phyloP scores from a whole-genome alignment of 2,888 invertebrate species.

The Barypeithes pellucidus region DNA sequence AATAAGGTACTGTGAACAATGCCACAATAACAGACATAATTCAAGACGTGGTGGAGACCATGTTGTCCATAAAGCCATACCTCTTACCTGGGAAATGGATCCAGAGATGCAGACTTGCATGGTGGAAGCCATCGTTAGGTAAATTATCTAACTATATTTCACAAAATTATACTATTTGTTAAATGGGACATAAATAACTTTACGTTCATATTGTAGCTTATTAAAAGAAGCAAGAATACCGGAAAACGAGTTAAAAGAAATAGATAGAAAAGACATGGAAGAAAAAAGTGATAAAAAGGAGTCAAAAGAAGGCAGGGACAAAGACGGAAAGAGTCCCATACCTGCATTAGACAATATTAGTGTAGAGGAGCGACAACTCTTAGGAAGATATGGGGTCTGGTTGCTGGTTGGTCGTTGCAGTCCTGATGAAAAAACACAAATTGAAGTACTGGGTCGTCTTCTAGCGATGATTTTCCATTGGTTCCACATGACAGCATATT shows the following conservation, averaged over 20 bases:
- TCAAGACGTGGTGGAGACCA: conserved; percentile 91
- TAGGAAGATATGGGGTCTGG: conserved; percentile 98
- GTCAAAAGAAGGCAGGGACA: conserved; percentile 56
- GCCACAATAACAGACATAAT: conserved; percentile 92
- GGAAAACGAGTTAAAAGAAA: conserved; percentile 78
- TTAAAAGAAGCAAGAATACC: conserved; percentile 93
- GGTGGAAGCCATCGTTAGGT: conserved; percentile 95
- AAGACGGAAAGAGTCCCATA: conserved; percentile 68
- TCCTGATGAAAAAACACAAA: conserved; percentile 83
- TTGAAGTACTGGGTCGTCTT: conserved; percentile 89
- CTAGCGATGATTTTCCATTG: conserved; percentile 98
- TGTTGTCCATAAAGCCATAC: conserved; percentile 90
- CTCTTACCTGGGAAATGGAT: conserved; percentile 92
- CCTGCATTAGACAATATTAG: conserved; percentile 80
- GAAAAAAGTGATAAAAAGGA: conserved; percentile 58
- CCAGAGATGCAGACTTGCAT: conserved; percentile 93
- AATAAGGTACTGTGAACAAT: conserved; percentile 92
- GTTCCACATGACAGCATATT: conserved; percentile 98
- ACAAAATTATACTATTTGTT: not conserved
- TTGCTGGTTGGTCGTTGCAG: conserved; percentile 94
- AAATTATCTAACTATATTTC: conserved; percentile 44
- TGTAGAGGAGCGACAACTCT: conserved; percentile 89
- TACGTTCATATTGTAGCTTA: conserved; percentile 73
- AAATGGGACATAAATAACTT: not conserved
- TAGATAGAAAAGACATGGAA: conserved; percentile 62